Conservation (phyloP, 2,113 vertebrate genomes). For the Galeopterus variegatus region DNA sequence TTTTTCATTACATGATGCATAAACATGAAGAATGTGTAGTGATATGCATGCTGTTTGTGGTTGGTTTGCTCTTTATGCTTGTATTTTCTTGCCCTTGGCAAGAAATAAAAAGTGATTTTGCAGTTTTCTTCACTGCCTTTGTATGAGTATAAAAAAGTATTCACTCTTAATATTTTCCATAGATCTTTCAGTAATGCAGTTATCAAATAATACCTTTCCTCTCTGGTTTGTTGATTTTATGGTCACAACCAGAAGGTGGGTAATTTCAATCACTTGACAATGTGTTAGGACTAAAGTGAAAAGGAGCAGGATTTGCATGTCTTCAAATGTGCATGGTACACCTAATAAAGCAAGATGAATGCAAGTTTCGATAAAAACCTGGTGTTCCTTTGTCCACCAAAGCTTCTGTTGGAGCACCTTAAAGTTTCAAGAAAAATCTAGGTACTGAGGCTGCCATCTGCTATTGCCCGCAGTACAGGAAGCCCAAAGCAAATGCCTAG, state of each 20-base stretch:
- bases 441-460: not conserved
- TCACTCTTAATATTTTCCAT: constrained; percentile 74
- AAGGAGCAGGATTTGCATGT: not conserved
- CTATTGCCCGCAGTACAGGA: not conserved
- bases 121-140: constrained; percentile 58
- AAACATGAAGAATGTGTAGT: constrained; percentile 66
- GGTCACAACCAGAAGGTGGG: constrained; percentile 2
- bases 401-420: not conserved
- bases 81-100: constrained; percentile 68
- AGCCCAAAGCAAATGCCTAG: constrained; percentile 57
- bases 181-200: constrained; percentile 68
- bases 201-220: constrained; percentile 65
- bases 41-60: constrained; percentile 16
- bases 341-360: not conserved
- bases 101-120: constrained; percentile 76
- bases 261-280: constrained; percentile 54
- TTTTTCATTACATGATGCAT: constrained; percentile 74
- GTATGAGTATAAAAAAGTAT: constrained; percentile 67
- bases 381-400: not conserved
- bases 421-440: constrained; percentile 42
- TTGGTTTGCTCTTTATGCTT: constrained; percentile 63
- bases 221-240: constrained; percentile 67
- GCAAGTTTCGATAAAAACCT: not conserved
- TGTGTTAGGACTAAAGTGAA: constrained; percentile 25
- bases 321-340: not conserved